Evolutionary conservation across 1,140 invertebrate species (phyloP), one percentile per base, ranked within the genome.

Genomic region (Psix sp.): DNA sequence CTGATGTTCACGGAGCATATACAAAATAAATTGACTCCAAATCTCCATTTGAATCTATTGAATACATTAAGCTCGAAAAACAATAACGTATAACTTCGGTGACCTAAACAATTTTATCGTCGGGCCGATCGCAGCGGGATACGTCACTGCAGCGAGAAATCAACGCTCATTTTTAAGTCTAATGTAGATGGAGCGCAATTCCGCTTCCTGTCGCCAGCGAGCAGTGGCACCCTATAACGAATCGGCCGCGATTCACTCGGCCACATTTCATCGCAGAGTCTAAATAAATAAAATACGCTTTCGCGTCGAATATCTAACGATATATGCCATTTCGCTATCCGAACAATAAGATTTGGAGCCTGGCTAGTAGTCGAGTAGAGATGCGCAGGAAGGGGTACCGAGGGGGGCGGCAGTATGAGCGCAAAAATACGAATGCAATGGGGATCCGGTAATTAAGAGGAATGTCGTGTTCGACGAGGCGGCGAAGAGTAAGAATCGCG

Each of bases 401-500:
- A 7, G 26, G 2, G 7, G 21, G 21, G 21, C 21, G 6, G 26
- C 7, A n/a, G 45, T 42, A 10, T 7, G 17, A 45, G 13, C 2
- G 24, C 14, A 46, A 65, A 54, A 52, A 29, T 6, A 39, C 17
- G 33, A 60, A 46, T 57, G 54, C 70, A 74, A 70, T 70, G 54
- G 56, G 70, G 60, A 67, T 60, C 70, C 57, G 65, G 68, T 74
- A 74, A 77, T 74, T 68, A 70, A 74, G 70, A 74, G 74, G 74
- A 74, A 74, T 68, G 68, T 73, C 60, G 65, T 73, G 68, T 77
- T 73, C 60, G 59, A 45, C 56, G 52, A 70, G 46, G 52, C 63
- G 56, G 38, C 46, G 48, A 39, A 43, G 31, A 56, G 49, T 42
- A 20, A 45, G 39, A 59, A 68, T 60, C 65, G 65, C 65, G 56